Evolutionary conservation across 2,797 vertebrate species (phyloP), one percentile per base, ranked within the genome.

Genomic region (Schizopygopsis malacanthus): DNA sequence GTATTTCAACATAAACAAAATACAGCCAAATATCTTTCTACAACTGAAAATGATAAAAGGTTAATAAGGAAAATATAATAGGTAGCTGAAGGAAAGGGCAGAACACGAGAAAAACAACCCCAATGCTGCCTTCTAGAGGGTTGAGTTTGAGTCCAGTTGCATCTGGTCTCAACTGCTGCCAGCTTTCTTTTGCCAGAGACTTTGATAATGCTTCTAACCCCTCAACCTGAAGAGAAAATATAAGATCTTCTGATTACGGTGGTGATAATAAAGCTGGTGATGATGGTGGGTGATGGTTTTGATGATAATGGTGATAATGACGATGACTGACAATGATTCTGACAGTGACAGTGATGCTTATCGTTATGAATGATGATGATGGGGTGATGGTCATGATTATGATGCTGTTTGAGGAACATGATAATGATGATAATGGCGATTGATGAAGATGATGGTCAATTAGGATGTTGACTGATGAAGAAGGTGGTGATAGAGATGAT

Each of bases 1-100:
- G 10, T 16, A 37, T 85, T 33, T 79, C 39, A 28, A 61, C 39
- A 33, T 69, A 25, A 79, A 79, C 61, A 78, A 84, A 84, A 77
- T 56, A 56, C 16, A 69, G n/a, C 65, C 75, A 79, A 79, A 79
- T 71, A 79, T 71, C 25, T 71, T 25, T 71, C 65, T 16, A 70
- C 22, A 69, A 37, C 50, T 47, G 25, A 61, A 72, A 59, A 79
- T 59, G 12, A 84, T 84, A 61, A 70, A 79, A 84, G 37, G 50
- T 78, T 77, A 85, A 85, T 79, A 71, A 67, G 72, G 15, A 77
- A 75, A 77, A 41, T 61, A 77, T 52, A 52, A 65, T 28, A 65
- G 15, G 10, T 6, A 84, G 75, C 47, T 33, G 20, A 70, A 50
- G 7, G 45, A 54, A 71, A 43, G 10, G 47, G 37, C 63, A 70